Percentiles rank a stretch among this genome's conserved stretches.
Conservation (phyloP, 2,888 invertebrate species). For the Temnothorax rugatulus region DNA sequence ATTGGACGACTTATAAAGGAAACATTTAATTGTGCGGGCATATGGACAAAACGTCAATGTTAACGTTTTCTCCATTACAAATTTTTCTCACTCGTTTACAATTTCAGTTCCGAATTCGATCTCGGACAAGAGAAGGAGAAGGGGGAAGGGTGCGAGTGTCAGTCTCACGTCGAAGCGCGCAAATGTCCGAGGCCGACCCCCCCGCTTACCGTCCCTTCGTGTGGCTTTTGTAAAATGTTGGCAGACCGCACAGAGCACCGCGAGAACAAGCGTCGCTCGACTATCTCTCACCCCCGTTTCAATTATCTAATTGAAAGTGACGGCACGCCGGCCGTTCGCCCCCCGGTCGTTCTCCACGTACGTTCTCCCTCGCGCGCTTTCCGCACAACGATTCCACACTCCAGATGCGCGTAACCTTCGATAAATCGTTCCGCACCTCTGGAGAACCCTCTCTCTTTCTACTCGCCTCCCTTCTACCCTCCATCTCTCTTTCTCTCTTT, state of each 20-base stretch:
- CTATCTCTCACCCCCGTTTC: constrained; percentile 72
- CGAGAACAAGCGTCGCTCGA: constrained; percentile 71
- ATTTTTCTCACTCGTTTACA: background rate
- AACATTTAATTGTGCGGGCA: background rate
- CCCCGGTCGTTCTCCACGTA: constrained; percentile 22
- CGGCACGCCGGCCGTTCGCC: constrained; percentile 59
- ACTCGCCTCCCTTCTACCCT: background rate
- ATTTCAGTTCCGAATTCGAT: background rate
- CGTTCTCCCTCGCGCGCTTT: constrained; percentile 44
- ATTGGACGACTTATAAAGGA: background rate
- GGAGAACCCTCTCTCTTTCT: background rate
- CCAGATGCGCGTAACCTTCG: constrained; percentile 67
- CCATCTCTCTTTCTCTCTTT: background rate
- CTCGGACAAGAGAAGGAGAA: background rate
- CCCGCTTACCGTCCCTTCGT: constrained; percentile 57
- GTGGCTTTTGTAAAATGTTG: constrained; percentile 76
- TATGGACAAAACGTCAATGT: background rate
- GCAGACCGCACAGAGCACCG: constrained; percentile 58
- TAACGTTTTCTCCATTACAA: background rate
- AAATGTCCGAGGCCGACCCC: constrained; percentile 55
- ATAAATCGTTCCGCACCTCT: constrained; percentile 70
- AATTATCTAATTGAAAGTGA: constrained; percentile 83
- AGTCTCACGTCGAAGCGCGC: constrained; percentile 33
- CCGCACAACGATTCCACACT: constrained; percentile 51
- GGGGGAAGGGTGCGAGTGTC: constrained; percentile 17